phyloP scores from a whole-genome alignment of 2,888 invertebrate genomes.

The Himalopsyche anomala region DNA sequence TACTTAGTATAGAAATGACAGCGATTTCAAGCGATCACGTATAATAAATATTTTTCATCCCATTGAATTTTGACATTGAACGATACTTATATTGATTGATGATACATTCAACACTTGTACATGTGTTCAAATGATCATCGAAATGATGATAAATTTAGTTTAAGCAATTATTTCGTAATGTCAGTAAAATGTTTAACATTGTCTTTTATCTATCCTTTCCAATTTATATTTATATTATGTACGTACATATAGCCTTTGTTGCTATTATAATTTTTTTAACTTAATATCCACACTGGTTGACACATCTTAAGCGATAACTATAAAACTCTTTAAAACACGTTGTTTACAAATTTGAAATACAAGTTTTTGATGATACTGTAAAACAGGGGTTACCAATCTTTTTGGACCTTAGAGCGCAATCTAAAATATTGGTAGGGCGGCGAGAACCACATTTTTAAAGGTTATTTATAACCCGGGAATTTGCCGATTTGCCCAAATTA shows the following conservation, averaged over 20 bases:
- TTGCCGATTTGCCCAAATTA: too few relatives aligned
- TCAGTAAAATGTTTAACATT: neutral
- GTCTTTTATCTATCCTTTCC: neutral
- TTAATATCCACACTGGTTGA: neutral
- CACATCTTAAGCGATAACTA: too few relatives aligned
- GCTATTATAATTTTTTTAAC: neutral
- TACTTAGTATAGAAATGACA: slow-evolving; percentile 6
- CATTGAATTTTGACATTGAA: slow-evolving; percentile 33
- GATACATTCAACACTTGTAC: slow-evolving; percentile 11
- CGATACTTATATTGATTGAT: slow-evolving; percentile 35
- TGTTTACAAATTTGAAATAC: too few relatives aligned
- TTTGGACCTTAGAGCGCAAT: too few relatives aligned
- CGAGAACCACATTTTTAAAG: too few relatives aligned
- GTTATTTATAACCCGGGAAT: too few relatives aligned
- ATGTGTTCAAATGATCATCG: slow-evolving; percentile 7
- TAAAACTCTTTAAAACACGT: too few relatives aligned
- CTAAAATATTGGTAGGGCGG: too few relatives aligned
- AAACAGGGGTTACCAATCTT: too few relatives aligned
- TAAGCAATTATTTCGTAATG: neutral
- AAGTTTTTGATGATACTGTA: too few relatives aligned
- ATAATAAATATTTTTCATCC: slow-evolving; percentile 5
- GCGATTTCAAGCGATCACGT: slow-evolving; percentile 23
- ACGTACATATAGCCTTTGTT: neutral
- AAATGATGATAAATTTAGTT: slow-evolving; percentile 11
- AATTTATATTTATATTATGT: neutral